Evolutionary conservation across 2,113 vertebrate species (phyloP).

Genomic region (Hydrolagus affinis): DNA sequence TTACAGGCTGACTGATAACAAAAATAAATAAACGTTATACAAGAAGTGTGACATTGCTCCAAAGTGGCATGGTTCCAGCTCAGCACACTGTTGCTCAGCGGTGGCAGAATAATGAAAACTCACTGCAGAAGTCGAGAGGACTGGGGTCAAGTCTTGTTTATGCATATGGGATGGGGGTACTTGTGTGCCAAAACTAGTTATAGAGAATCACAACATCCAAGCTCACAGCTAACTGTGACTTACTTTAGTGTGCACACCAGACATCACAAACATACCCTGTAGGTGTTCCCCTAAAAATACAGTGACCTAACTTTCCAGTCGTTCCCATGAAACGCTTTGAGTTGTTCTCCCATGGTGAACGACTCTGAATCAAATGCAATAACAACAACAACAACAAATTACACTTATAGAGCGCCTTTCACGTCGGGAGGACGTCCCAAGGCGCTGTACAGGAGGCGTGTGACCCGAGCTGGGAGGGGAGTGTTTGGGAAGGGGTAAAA

Average conservation of each 20-base stretch:
- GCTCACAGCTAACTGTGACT: background rate
- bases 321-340: too few species aligned
- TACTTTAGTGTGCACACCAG: background rate
- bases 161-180: background rate
- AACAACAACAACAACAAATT: too few species aligned
- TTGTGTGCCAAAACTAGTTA: background rate
- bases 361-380: too few species aligned
- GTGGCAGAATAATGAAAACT: slow-evolving; percentile 2
- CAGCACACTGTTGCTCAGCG: background rate
- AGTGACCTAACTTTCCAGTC: too few species aligned
- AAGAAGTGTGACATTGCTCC: slow-evolving; percentile 3
- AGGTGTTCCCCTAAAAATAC: too few species aligned
- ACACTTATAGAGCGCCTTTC: too few species aligned
- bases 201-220: background rate
- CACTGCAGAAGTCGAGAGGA: background rate
- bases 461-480: too few species aligned
- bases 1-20: slow-evolving; percentile 2
- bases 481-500: too few species aligned
- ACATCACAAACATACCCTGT: too few species aligned
- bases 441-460: too few species aligned
- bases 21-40: slow-evolving; percentile 12
- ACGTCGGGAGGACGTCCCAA: too few species aligned
- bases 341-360: too few species aligned
- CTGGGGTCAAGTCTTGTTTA: background rate
- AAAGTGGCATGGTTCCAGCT: background rate